Conservation (phyloP, 2,113 vertebrate species). For the Ursus arctos region DNA sequence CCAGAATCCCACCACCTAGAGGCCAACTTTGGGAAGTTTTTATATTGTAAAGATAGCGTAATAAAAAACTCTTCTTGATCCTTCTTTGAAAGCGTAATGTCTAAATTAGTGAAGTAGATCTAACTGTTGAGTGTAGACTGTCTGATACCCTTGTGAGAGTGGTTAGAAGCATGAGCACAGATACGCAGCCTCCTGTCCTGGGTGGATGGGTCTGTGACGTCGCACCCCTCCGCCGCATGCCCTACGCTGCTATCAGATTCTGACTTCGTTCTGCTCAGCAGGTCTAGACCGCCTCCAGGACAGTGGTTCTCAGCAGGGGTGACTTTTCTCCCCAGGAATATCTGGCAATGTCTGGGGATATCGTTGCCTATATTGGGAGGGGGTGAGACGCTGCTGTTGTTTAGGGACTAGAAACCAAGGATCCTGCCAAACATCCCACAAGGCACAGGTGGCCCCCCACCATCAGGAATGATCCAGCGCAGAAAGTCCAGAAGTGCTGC, state of each 20-base stretch:
- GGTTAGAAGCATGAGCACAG: not conserved
- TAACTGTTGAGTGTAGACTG: not conserved
- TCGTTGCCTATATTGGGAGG: not conserved
- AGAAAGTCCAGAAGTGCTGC: not conserved
- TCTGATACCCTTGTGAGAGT: not conserved
- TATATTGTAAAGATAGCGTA: not conserved
- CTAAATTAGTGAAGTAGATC: not conserved
- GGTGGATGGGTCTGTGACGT: not conserved
- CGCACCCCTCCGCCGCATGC: not conserved
- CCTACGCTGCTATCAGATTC: not conserved
- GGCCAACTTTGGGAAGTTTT: not conserved
- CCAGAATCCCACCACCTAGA: not conserved
- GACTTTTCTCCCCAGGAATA: not conserved
- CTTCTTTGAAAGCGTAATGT: constrained; percentile 3
- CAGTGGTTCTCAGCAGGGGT: not conserved
- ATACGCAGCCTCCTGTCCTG: not conserved
- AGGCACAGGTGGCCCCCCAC: not conserved
- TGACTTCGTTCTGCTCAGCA: not conserved
- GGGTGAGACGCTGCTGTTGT: not conserved
- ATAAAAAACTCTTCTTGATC: not conserved
- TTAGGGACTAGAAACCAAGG: not conserved
- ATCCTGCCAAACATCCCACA: not conserved
- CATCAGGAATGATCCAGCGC: not conserved
- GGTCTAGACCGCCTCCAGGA: not conserved
- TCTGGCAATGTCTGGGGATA: not conserved